Base-by-base conservation (phyloP, 2,113 vertebrate species). In the Atherinomorus stipes region DNA sequence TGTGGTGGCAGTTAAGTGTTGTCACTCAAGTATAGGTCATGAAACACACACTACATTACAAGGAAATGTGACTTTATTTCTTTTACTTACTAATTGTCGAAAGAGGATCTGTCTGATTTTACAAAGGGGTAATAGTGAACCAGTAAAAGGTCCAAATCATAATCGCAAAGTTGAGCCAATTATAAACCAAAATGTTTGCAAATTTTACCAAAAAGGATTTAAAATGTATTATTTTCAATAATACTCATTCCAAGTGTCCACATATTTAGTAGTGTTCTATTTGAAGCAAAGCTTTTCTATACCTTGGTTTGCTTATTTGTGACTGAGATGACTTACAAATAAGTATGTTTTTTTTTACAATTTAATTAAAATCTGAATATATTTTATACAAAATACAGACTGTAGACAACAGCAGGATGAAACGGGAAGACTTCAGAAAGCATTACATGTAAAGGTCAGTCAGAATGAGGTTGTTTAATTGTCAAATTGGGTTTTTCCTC, bases 1-100 rank as follows among this genome's bases (percentile, higher is more conserved):
- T 61, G 56, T 60, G 53, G 31, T 58, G 52, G 53, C 71, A 73
- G 61, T 38, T 64, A 74, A 57, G 45, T 64, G n/a, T 25, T 54
- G 60, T 57, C 21, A 37, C 61, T 31, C 34, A 28, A 47, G 26
- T 28, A 23, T 21, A 58, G 51, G 60, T 74, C 71, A 73, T 38
- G 42, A 57, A 21, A 64, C 22, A 57, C 52, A 64, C 31, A 49
- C 52, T 11, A 42, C 44, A 16, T 25, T 4, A 57, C 22, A 49
- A 21, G 38, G 16, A 64, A 56, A 45, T 47, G 12, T 7, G 1
- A 4, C 21, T 64, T 64, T 28, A 28, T 54, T 23, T 16, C 12
- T 13, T 71, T 62, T 34, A 25, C 22, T 28, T 7, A 61, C 28
- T 53, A 1, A 12, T 18, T 19, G 8, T 53, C 31, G 21, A 61